Conservation (phyloP, 2,797 vertebrate species). For the Clamator glandarius region DNA sequence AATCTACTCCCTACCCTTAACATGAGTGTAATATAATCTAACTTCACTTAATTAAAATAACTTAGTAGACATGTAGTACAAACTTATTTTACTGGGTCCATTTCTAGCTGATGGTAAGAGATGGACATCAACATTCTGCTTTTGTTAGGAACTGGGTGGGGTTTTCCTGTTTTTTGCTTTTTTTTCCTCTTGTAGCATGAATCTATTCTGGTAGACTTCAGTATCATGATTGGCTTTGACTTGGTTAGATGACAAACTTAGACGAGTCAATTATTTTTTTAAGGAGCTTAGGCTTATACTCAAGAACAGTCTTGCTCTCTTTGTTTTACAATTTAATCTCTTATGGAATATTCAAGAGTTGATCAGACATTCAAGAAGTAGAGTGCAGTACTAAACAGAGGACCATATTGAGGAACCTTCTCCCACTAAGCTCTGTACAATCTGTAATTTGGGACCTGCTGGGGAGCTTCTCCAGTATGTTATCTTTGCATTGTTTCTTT, state of each 20-base stretch:
- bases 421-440: background rate
- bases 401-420: background rate
- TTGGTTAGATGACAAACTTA: background rate
- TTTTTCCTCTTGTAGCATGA: background rate
- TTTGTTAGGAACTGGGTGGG: background rate
- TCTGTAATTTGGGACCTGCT: background rate
- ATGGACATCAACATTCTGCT: background rate
- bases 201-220: background rate
- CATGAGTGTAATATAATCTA: background rate
- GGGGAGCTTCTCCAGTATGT: background rate
- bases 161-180: no score
- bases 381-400: background rate
- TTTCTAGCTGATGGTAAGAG: background rate
- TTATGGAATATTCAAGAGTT: background rate
- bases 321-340: slow-evolving; percentile 20
- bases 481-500: background rate
- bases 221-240: background rate
- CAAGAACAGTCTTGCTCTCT: background rate
- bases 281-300: background rate
- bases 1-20: background rate
- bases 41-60: background rate
- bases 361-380: background rate
- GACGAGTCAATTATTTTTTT: background rate
- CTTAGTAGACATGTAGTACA: background rate
- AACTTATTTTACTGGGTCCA: background rate